Percentiles rank a stretch among this genome's conserved stretches.
These are phyloP conservation scores for Rhinoraja longicauda DNA, from an alignment of 2,797 vertebrate species.

Conservation along the genomic window DNA sequence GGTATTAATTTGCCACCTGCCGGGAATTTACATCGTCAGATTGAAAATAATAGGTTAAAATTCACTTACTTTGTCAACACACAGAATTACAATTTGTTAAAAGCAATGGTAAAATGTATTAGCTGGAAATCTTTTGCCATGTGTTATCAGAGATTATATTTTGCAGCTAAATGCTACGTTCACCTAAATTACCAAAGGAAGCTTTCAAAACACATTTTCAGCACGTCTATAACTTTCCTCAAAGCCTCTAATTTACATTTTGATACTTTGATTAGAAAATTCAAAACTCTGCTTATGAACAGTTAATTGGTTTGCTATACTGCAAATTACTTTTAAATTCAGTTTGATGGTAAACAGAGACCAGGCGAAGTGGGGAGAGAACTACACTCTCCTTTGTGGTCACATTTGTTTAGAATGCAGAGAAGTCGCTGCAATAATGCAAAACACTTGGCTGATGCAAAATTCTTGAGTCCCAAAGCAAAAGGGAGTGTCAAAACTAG, in stretches of 20 bases:
- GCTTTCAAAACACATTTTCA: neutral
- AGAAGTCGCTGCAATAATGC: neutral
- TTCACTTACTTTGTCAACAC: neutral
- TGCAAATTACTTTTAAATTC: neutral
- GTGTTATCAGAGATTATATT: neutral
- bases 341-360: neutral
- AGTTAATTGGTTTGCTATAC: neutral
- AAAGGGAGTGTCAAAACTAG: no score
- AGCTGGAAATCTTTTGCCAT: neutral
- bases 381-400: neutral
- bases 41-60: neutral
- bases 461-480: no score
- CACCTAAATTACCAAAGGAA: neutral
- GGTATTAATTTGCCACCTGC: neutral
- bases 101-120: neutral
- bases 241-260: no score
- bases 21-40: neutral
- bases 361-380: neutral
- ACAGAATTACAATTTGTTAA: neutral
- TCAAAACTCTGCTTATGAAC: neutral
- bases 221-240: neutral
- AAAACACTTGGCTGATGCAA: neutral
- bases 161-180: neutral
- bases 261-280: no score
- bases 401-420: neutral